Evolutionary conservation across 2,888 invertebrate genomes (phyloP).

Genomic region (Athrips mouffetella): DNA sequence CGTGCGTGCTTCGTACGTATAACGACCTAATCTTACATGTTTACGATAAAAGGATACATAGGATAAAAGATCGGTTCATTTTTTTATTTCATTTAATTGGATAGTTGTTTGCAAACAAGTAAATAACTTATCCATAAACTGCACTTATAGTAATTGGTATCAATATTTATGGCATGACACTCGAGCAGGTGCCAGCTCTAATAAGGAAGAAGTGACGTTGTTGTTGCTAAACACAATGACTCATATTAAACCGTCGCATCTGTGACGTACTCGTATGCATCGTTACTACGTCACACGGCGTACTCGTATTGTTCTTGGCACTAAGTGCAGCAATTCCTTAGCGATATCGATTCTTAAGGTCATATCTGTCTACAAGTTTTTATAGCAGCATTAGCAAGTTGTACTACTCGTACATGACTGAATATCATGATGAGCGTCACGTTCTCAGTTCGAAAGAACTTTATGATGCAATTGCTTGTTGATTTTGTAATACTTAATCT

Average conservation of each 20-base stretch:
- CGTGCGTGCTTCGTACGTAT: too few species aligned
- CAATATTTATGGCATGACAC: neutral
- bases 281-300: neutral
- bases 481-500: neutral
- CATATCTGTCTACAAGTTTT: constrained; percentile 3
- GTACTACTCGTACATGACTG: neutral
- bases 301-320: too few species aligned
- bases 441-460: neutral
- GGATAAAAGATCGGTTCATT: neutral
- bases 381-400: neutral
- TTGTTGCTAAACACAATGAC: neutral
- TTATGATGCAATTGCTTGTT: neutral
- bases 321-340: neutral
- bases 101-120: neutral
- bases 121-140: neutral
- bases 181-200: neutral
- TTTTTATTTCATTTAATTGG: neutral
- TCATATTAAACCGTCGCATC: neutral
- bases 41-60: too few species aligned
- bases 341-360: neutral
- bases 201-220: constrained; percentile 2
- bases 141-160: neutral
- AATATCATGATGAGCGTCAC: neutral
- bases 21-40: too few species aligned
- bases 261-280: neutral